Evolutionary conservation across 2,888 invertebrate species (phyloP), one percentile per base, ranked within the genome.

Genomic region (Heteromyza rotundicornis): DNA sequence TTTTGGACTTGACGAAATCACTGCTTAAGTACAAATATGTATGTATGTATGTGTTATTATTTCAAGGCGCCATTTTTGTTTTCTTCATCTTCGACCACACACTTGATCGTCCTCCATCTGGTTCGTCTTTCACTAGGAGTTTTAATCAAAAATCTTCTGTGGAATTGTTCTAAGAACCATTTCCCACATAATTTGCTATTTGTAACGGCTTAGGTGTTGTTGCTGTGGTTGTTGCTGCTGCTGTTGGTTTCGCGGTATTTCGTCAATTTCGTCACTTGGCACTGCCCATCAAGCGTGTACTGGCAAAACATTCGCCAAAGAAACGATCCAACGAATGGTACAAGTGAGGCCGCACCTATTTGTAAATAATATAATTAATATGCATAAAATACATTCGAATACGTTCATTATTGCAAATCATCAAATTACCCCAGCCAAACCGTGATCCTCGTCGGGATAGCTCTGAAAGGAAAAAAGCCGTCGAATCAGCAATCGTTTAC

Each of bases 361-460:
- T n/a, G n/a, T n/a, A n/a, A n/a, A n/a, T n/a, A n/a, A n/a, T n/a
- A 35, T 90, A n/a, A n/a, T n/a, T n/a, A n/a, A n/a, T n/a, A n/a
- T n/a, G n/a, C n/a, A n/a, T n/a, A n/a, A n/a, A n/a, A n/a, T n/a
- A n/a, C n/a, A n/a, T n/a, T n/a, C n/a, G n/a, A n/a, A n/a, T n/a
- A n/a, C n/a, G n/a, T n/a, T n/a, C n/a, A n/a, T n/a, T n/a, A n/a
- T n/a, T n/a, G n/a, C n/a, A n/a, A n/a, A n/a, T n/a, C n/a, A n/a
- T n/a, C n/a, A n/a, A n/a, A n/a, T n/a, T n/a, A n/a, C n/a, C 5
- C 47, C 47, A 7, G 86, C 85, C 64, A 97, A 84, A n/a, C 91
- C 89, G 78, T 97, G 97, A 76, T 94, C 93, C 85, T 96, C 95
- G 80, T 97, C 97, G 0, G 96, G 92, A 82, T 98, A 98, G 66